Evolutionary conservation across 2,113 vertebrate genomes (phyloP).

Genomic region (Forbesichthys agassizii): DNA sequence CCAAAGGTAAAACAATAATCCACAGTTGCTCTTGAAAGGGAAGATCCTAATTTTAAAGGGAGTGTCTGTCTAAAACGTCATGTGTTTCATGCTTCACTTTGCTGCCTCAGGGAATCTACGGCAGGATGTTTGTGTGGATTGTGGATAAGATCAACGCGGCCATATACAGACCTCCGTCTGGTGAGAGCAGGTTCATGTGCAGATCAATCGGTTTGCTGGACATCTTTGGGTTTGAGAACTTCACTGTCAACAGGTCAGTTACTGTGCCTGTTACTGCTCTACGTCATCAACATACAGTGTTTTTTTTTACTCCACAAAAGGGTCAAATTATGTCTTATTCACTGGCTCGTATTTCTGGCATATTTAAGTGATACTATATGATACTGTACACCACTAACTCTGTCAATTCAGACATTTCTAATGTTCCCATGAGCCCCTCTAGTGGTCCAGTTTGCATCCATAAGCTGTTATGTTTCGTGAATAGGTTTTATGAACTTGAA

Average conservation of each 20-base stretch:
- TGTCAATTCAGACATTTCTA: too few relatives aligned
- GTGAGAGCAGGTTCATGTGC: conserved; percentile 79
- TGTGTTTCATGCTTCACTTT: conserved; percentile 1
- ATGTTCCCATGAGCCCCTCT: not conserved
- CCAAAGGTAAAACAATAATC: too few relatives aligned
- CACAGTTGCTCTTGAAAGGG: too few relatives aligned
- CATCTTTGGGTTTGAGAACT: conserved; percentile 99
- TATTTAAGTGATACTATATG: too few relatives aligned
- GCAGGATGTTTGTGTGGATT: conserved; percentile 94
- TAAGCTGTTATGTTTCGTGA: not conserved
- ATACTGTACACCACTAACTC: too few relatives aligned
- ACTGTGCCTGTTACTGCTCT: too few relatives aligned
- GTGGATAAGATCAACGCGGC: conserved; percentile 98
- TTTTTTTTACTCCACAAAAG: too few relatives aligned
- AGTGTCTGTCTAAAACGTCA: not conserved
- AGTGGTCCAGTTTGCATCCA: too few relatives aligned
- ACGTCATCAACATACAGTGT: too few relatives aligned
- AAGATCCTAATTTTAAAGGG: too few relatives aligned
- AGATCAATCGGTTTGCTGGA: conserved; percentile 93
- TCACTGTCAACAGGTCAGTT: conserved; percentile 89
- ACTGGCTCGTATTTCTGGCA: too few relatives aligned
- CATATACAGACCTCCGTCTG: conserved; percentile 89
- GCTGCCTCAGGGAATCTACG: conserved; percentile 90
- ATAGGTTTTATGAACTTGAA: not conserved
- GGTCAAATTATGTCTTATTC: too few relatives aligned